Evolutionary conservation across 2,113 vertebrate species (phyloP).

Genomic region (Enhydra lutris): DNA sequence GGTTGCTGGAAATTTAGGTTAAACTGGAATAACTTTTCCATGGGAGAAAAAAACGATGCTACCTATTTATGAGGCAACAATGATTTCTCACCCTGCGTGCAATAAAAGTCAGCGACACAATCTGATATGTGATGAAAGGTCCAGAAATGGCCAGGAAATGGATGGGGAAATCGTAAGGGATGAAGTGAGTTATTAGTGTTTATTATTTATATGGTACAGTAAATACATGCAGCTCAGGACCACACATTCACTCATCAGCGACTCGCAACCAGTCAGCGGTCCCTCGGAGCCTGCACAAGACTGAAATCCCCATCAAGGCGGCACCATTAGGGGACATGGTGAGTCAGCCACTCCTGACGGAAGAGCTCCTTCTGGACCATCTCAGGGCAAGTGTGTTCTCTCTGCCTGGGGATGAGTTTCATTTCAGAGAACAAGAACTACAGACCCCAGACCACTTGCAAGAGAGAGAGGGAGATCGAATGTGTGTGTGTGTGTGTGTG

Average conservation of each 20-base stretch:
- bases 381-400: not conserved
- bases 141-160: not conserved
- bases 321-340: not conserved
- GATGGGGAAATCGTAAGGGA: not conserved
- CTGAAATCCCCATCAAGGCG: not conserved
- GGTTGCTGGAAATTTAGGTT: constrained; percentile 43
- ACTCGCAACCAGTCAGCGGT: not conserved
- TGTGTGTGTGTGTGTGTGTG: not conserved
- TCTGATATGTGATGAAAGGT: not conserved
- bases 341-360: not conserved
- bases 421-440: not conserved
- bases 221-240: not conserved
- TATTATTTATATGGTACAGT: constrained; percentile 48
- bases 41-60: not conserved
- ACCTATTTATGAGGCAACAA: not conserved
- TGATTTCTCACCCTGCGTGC: constrained; percentile 25
- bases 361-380: not conserved
- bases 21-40: constrained; percentile 48
- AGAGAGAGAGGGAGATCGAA: not conserved
- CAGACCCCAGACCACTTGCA: not conserved
- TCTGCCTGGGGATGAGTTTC: not conserved
- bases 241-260: not conserved
- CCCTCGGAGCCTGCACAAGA: not conserved
- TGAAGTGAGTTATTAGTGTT: constrained; percentile 36
- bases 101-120: constrained; percentile 25